Evolutionary conservation across 2,888 invertebrate genomes (phyloP).

Genomic region (Sepiola atlantica): DNA sequence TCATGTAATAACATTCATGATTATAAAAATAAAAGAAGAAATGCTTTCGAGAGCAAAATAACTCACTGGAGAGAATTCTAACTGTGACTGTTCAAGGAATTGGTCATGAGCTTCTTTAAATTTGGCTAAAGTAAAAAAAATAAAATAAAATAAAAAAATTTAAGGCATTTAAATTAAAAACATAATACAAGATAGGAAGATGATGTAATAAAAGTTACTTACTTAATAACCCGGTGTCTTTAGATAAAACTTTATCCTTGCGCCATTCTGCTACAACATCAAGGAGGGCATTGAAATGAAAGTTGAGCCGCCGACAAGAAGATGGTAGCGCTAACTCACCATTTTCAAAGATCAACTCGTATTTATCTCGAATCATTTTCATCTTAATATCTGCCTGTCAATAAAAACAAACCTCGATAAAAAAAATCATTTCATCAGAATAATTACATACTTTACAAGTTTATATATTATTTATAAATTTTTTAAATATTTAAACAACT

Average conservation of each 20-base stretch:
- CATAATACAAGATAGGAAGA: neutral
- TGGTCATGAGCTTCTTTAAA: constrained; percentile 72
- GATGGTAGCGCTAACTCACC: constrained; percentile 64
- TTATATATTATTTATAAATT: neutral
- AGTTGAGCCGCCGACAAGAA: constrained; percentile 72
- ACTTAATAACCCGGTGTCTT: constrained; percentile 68
- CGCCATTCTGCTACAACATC: constrained; percentile 74
- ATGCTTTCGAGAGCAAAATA: neutral
- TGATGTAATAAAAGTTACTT: constrained; percentile 45
- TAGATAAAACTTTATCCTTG: constrained; percentile 55
- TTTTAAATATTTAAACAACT: neutral
- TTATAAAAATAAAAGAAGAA: neutral
- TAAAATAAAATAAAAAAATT: neutral
- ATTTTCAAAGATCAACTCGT: constrained; percentile 70
- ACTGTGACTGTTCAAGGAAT: constrained; percentile 70
- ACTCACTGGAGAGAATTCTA: constrained; percentile 69
- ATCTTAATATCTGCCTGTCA: constrained; percentile 58
- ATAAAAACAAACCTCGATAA: neutral
- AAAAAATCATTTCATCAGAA: neutral
- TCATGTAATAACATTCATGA: neutral
- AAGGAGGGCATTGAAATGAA: constrained; percentile 75
- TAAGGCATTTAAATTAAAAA: neutral
- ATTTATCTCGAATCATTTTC: constrained; percentile 67
- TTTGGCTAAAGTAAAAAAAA: constrained; percentile 62
- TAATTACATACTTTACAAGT: neutral